phyloP scores from a whole-genome alignment of 1,140 invertebrate genomes.

The Zelostemma sp. region DNA sequence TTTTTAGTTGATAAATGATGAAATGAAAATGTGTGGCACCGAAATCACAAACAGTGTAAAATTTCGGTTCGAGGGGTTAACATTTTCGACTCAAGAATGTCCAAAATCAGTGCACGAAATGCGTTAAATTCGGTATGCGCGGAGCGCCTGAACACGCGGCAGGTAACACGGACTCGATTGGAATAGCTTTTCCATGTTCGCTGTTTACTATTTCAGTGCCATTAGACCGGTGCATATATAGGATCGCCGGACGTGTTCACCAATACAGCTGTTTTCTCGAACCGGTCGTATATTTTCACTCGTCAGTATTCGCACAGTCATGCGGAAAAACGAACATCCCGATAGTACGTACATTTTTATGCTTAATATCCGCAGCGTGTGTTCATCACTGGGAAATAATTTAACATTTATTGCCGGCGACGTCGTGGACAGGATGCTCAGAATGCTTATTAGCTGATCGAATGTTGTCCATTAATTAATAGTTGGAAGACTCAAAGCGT shows the following conservation, averaged over 20 bases:
- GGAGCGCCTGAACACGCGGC: constrained; percentile 25
- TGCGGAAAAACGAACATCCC: constrained; percentile 38
- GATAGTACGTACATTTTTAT: constrained; percentile 23
- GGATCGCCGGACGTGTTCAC: constrained; percentile 30
- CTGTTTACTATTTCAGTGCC: constrained; percentile 47
- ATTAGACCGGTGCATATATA: constrained; percentile 26
- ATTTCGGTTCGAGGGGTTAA: not conserved
- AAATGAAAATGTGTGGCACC: not conserved
- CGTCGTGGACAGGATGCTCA: constrained; percentile 18
- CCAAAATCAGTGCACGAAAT: constrained; percentile 6
- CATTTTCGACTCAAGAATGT: not conserved
- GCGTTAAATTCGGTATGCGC: constrained; percentile 19
- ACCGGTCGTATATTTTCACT: not conserved
- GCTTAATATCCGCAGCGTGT: constrained; percentile 14
- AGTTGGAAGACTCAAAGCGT: too few relatives aligned
- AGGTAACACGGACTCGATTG: constrained; percentile 25
- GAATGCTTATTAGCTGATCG: constrained; percentile 31
- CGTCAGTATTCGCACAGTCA: constrained; percentile 9
- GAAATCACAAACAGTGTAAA: not conserved
- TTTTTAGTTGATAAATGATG: too few relatives aligned
- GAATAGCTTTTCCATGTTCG: constrained; percentile 48
- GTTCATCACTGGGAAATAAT: constrained; percentile 45
- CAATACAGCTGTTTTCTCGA: constrained; percentile 31
- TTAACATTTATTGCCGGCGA: constrained; percentile 41
- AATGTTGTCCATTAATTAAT: constrained; percentile 32